Percentiles rank a stretch among this genome's conserved stretches.
These are phyloP conservation scores for Hymenopus coronatus DNA, from an alignment of 2,888 invertebrate species.

Conservation along the genomic window DNA sequence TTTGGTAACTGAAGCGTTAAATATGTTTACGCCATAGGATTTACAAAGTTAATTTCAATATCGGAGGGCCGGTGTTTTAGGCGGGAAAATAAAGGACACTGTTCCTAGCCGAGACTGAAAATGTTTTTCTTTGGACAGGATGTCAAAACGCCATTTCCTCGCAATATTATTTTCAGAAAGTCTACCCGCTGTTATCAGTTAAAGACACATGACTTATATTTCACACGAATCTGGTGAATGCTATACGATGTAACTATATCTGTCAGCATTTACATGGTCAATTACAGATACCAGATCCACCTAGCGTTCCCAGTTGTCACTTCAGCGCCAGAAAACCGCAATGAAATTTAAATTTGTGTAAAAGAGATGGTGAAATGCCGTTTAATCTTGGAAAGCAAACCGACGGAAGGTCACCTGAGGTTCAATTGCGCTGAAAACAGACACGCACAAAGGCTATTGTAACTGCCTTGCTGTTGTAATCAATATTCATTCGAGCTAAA, in stretches of 20 bases:
- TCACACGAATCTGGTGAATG: too few relatives aligned
- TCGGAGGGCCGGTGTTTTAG: too few relatives aligned
- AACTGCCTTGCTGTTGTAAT: neutral
- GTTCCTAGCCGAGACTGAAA: too few relatives aligned
- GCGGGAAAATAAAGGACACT: too few relatives aligned
- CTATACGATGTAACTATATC: neutral
- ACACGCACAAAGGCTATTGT: neutral
- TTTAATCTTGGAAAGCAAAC: neutral
- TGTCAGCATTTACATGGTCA: neutral
- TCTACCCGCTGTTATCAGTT: too few relatives aligned
- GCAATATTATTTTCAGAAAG: too few relatives aligned
- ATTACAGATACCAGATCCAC: neutral
- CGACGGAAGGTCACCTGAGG: neutral
- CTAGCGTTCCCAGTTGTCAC: neutral
- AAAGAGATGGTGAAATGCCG: neutral
- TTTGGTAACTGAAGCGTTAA: too few relatives aligned
- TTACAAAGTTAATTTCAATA: too few relatives aligned
- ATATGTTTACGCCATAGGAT: too few relatives aligned
- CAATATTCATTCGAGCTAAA: neutral
- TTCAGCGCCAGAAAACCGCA: neutral
- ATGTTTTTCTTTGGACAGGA: too few relatives aligned
- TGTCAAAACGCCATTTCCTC: too few relatives aligned
- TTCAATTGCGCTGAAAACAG: neutral
- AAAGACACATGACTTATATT: too few relatives aligned
- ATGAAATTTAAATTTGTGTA: neutral